phyloP scores from a whole-genome alignment of 2,888 invertebrate genomes.

The Machimus atricapillus region DNA sequence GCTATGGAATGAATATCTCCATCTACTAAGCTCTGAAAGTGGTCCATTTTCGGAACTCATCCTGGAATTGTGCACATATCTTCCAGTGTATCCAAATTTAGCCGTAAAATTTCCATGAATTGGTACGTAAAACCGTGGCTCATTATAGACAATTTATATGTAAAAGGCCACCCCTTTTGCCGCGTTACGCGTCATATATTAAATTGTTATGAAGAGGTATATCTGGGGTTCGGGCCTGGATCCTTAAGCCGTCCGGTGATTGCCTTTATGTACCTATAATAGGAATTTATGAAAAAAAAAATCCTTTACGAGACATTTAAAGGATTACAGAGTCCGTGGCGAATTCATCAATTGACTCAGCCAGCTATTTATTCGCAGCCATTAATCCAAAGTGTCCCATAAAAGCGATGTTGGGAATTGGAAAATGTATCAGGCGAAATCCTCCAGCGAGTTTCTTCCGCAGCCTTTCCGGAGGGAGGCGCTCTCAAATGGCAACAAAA shows the following conservation, averaged over 20 bases:
- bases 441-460: background rate
- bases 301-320: background rate
- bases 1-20: background rate
- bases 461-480: background rate
- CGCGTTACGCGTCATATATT: background rate
- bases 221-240: background rate
- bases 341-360: background rate
- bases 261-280: background rate
- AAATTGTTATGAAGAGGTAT: background rate
- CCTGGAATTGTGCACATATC: background rate
- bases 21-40: background rate
- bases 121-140: background rate
- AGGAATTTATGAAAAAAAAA: background rate
- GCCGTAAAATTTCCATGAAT: background rate
- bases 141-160: background rate
- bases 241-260: background rate
- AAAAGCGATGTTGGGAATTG: slow-evolving; percentile 8
- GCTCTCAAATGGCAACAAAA: slow-evolving; percentile 1
- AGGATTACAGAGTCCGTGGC: background rate
- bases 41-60: background rate
- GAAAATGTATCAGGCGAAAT: slow-evolving; percentile 10
- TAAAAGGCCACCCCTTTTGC: background rate
- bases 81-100: background rate
- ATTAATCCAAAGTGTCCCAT: slow-evolving; percentile 23
- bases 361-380: background rate